Base-by-base conservation (phyloP, 2,888 invertebrate genomes). In the Coremacera marginata region DNA sequence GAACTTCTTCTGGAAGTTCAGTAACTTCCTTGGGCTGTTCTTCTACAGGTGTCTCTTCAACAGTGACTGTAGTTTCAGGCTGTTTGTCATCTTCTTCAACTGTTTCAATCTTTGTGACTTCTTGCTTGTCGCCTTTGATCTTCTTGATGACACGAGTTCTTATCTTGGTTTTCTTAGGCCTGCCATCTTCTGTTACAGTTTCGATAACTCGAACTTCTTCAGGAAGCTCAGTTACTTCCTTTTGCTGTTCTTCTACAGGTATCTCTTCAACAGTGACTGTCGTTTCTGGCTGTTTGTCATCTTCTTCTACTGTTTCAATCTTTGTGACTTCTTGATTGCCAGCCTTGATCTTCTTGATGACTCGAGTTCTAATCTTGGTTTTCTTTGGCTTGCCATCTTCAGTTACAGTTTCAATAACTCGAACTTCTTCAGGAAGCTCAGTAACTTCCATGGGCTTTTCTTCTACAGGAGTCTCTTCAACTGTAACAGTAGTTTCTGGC, bases 141-240 rank as follows among this genome's bases (percentile, higher is more conserved):
- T 84, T 84, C 55, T 83, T 84, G 55, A 84, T 83, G 0, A 83
- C 79, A 5, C 84, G 84, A 27, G 83, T 84, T 5, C 83, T 82
- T 3, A 84, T 82, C 81, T 82, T 84, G 79, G 80, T 84, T 57
- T 80, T 80, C 62, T 73, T 83, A 0, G 82, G 80, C 8, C 65
- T 80, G 5, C 84, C 84, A 9, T 84, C 84, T 78, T 84, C 82
- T 0, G 81, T 25, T 1, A 81, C 75, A 0, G 82, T 79, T 71
- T 82, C 82, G 16, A 82, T 60, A 0, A 81, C 78, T 25, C 77
- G 73, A 5, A 81, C 80, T 55, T 81, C 80, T 34, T 80, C 81
- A 0, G 81, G 81, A 67, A 79, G 74, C 57, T 81, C 81, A 37
- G 57, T 27, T 5, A 81, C 65, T 62, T 80, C 79, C 62, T 80